Conservation (phyloP, 2,888 invertebrate genomes). For the Lysandra bellargus region DNA sequence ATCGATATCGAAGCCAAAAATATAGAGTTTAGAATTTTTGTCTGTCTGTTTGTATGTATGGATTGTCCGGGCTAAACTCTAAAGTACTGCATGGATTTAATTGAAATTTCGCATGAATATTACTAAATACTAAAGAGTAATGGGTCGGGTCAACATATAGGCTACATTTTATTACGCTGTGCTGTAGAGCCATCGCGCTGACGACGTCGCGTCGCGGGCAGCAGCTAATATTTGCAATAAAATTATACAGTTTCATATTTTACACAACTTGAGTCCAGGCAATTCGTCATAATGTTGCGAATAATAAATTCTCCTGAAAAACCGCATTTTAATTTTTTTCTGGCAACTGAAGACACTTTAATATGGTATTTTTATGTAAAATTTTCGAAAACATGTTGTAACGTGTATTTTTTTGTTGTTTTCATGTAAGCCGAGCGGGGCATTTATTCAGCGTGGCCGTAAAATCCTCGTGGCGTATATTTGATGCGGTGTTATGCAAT, state of each 20-base stretch:
- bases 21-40: no score
- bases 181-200: no score
- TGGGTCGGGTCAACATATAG: no score
- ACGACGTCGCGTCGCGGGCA: no score
- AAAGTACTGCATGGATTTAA: no score
- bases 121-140: no score
- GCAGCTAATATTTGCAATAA: no score
- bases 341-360: not conserved
- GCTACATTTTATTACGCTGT: no score
- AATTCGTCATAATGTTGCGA: not conserved
- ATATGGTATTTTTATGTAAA: conserved; percentile 53
- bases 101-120: no score
- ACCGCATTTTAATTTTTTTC: conserved; percentile 30
- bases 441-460: conserved; percentile 31
- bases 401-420: conserved; percentile 46
- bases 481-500: conserved; percentile 48
- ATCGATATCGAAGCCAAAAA: no score
- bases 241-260: not conserved
- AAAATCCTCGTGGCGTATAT: conserved; percentile 44
- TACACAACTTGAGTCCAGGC: not conserved
- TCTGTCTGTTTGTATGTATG: no score
- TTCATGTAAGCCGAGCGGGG: conserved; percentile 36
- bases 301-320: not conserved
- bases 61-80: no score
- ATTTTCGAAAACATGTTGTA: conserved; percentile 46